These are phyloP conservation scores for Tichodroma muraria DNA, from an alignment of 2,113 vertebrate genomes.

Conservation along the genomic window DNA sequence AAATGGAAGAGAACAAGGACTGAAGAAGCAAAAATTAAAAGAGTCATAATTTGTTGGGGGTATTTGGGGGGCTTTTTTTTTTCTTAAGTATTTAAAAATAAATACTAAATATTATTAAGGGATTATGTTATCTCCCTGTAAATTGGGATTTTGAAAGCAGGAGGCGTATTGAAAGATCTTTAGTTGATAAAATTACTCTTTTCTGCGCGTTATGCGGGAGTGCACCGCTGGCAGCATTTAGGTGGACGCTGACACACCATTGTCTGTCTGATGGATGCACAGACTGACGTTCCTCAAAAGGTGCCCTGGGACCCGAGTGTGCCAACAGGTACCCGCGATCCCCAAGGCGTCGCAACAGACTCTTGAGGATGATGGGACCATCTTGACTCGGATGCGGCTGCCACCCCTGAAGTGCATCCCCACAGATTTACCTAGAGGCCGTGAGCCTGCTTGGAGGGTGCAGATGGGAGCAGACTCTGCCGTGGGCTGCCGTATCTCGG, in stretches of 20 bases:
- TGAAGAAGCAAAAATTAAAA: neutral
- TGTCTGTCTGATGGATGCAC: neutral
- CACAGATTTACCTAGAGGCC: neutral
- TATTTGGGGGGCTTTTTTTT: too few species aligned
- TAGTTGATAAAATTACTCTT: neutral
- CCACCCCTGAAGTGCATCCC: neutral
- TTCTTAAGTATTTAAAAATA: too few species aligned
- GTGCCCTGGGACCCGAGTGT: accelerated
- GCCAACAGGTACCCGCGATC: accelerated
- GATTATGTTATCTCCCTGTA: neutral
- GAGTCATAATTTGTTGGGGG: neutral
- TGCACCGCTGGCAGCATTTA: neutral
- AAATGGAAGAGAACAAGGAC: neutral
- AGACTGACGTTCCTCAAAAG: neutral
- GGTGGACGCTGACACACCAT: neutral
- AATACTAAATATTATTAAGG: neutral
- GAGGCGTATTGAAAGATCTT: neutral
- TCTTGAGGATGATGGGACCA: neutral
- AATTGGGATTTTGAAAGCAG: neutral
- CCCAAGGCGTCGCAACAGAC: accelerated
- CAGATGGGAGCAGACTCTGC: neutral
- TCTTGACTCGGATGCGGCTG: neutral
- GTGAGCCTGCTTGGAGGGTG: neutral
- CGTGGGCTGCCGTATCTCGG: accelerated
- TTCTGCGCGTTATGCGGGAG: neutral